These are phyloP conservation scores for Melanargia galathea DNA, from an alignment of 2,888 invertebrate genomes.

Conservation along the genomic window DNA sequence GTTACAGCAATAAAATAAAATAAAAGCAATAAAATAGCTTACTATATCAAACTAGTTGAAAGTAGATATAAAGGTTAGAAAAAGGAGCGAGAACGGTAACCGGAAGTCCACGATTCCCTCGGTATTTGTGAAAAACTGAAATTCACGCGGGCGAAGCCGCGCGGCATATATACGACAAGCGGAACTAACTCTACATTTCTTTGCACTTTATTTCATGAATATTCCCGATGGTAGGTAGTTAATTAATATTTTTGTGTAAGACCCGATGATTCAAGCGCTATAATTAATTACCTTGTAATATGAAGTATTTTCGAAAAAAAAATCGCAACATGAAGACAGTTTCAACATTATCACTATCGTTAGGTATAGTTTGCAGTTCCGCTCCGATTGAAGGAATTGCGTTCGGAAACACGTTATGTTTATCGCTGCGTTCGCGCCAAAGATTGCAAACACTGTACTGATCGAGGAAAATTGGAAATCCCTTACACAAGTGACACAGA, in stretches of 20 bases:
- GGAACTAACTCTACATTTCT: background rate
- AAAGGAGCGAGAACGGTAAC: too few relatives aligned
- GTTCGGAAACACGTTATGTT: conserved; percentile 13
- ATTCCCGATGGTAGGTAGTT: background rate
- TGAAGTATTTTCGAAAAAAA: background rate
- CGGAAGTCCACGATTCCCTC: too few relatives aligned
- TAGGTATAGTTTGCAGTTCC: conserved; percentile 27
- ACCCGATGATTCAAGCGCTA: background rate
- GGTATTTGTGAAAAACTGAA: too few relatives aligned
- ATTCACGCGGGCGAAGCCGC: too few relatives aligned
- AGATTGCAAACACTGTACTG: too few relatives aligned
- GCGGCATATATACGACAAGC: too few relatives aligned
- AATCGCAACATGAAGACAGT: background rate
- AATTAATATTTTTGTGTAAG: background rate
- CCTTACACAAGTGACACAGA: too few relatives aligned
- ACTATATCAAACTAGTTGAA: too few relatives aligned
- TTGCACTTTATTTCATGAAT: background rate
- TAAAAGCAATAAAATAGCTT: too few relatives aligned
- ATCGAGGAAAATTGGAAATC: too few relatives aligned
- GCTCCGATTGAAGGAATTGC: conserved; percentile 31
- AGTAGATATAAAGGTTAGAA: too few relatives aligned
- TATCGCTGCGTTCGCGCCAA: conserved; percentile 24
- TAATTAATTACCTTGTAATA: background rate
- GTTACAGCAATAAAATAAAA: too few relatives aligned
- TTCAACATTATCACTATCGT: conserved; percentile 6